Percentiles rank a stretch among this genome's conserved stretches.
Conservation (phyloP, 2,113 vertebrate species). For the Tinamus guttatus region DNA sequence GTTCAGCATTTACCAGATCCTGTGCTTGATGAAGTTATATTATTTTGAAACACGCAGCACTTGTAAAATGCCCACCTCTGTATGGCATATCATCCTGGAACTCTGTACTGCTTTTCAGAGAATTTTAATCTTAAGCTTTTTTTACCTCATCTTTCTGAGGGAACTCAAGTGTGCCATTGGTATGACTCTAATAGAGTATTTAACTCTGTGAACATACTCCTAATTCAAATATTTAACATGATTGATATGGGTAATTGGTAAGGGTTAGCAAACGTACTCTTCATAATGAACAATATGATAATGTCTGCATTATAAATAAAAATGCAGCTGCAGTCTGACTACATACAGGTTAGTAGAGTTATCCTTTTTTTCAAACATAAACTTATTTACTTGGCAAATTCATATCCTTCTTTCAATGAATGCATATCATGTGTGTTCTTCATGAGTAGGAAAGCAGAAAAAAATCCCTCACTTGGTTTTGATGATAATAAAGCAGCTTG, state of each 20-base stretch:
- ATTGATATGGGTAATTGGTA: neutral
- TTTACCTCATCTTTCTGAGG: neutral
- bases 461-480: neutral
- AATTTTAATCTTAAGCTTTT: neutral
- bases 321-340: neutral
- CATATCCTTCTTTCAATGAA: neutral
- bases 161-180: neutral
- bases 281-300: neutral
- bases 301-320: neutral
- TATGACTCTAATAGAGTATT: neutral
- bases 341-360: neutral
- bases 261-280: neutral
- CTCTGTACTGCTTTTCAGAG: neutral
- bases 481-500: neutral
- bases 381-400: neutral
- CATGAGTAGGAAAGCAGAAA: neutral
- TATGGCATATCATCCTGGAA: neutral
- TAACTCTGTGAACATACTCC: neutral
- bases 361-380: neutral
- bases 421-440: neutral
- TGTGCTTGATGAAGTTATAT: rapidly evolving
- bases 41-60: neutral
- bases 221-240: neutral
- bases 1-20: neutral
- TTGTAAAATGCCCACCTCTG: neutral